Base-by-base conservation (phyloP, 2,888 invertebrate genomes). In the Polia nebulosa region DNA sequence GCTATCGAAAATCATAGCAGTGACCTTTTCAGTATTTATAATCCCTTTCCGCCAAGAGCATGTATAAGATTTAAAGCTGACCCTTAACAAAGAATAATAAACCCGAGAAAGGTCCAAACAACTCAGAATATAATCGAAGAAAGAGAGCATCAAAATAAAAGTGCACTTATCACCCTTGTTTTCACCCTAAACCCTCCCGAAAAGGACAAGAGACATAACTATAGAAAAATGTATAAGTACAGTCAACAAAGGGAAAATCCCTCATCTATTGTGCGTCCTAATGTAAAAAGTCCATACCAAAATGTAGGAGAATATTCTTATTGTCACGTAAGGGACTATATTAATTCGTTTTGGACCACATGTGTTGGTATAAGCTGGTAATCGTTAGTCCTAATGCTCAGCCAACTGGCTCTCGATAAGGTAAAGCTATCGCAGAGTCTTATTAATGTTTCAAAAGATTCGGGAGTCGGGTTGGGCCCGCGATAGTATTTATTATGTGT, bases 131-230 rank as follows among this genome's bases (percentile, higher is more conserved):
- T 34, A 60, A 64, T 69, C 66, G 66, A 69, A 75, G 17, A 49
- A 63, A 68, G 55, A 69, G 60, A 63, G 45, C 56, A 69, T 53
- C 58, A 39, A 58, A 65, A 77, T 81, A 74, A 70, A 74, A 83
- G 66, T 82, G 67, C 81, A 81, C 78, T 81, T 78, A 74, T 41
- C 56, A 13, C 58, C 66, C 61, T 61, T 66, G 55, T 74, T 72
- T 77, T 49, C 52, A 22, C 45, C 76, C 70, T 25, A 44, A 74
- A 47, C 57, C 56, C 55, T 51, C 52, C 62, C 60, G 13, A 70
- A 74, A 78, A 34, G 59, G 67, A 59, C 67, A 52, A 59, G 56
- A 44, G 25, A 68, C 52, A 77, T 55, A 73, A 66, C 59, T 55
- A 70, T 53, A 71, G 15, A n/a, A 56, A 68, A 44, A 71, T 64